Percentiles rank a stretch among this genome's conserved stretches.
Evolutionary conservation across 2,113 vertebrate genomes (phyloP).

Genomic region (Passer domesticus): DNA sequence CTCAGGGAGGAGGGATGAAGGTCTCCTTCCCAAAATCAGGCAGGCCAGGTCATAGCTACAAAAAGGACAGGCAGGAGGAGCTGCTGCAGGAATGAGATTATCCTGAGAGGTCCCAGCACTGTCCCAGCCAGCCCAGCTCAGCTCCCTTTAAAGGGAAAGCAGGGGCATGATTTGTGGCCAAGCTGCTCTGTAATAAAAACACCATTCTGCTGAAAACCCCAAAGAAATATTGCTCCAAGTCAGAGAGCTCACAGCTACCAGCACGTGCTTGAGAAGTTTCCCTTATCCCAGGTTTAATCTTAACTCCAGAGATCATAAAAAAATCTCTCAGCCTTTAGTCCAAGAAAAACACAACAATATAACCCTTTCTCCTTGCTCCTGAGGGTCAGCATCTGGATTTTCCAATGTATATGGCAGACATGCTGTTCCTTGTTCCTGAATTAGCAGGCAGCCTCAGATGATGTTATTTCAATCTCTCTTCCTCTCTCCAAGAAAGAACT

Average conservation of each 20-base stretch:
- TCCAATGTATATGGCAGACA: background rate
- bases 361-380: background rate
- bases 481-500: background rate
- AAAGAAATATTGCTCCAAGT: background rate
- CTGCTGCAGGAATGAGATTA: background rate
- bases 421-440: fast-evolving
- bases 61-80: background rate
- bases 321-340: background rate
- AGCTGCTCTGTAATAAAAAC: background rate
- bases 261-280: fast-evolving
- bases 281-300: background rate
- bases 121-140: background rate
- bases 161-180: background rate
- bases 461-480: background rate
- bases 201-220: background rate
- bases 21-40: background rate
- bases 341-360: background rate
- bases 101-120: background rate
- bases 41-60: fast-evolving
- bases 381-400: background rate
- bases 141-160: background rate
- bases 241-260: background rate
- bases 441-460: background rate
- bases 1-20: background rate
- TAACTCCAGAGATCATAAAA: background rate